Conservation (phyloP, 2,888 invertebrate genomes). For the Aproaerema taeniolella region DNA sequence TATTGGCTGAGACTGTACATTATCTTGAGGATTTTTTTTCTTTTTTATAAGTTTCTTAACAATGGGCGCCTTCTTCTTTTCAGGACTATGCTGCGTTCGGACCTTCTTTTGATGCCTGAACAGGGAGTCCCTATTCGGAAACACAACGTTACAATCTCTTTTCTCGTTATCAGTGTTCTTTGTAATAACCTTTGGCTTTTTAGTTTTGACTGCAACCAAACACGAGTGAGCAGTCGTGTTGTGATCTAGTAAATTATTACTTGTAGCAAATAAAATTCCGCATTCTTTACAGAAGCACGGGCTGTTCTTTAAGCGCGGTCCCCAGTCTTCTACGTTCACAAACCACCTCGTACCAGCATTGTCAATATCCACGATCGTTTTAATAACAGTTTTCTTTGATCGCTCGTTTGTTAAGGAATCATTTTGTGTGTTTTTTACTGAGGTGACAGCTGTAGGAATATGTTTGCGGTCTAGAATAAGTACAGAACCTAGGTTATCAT, state of each 20-base stretch:
- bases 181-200: slow-evolving; percentile 15
- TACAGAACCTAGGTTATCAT: background rate
- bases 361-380: no score
- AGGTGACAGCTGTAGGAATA: background rate
- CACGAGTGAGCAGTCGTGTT: slow-evolving; percentile 43
- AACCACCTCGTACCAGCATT: no score
- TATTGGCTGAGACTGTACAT: no score
- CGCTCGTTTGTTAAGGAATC: no score
- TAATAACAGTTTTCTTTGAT: no score
- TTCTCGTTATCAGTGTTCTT: slow-evolving; percentile 7
- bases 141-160: slow-evolving; percentile 39
- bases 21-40: no score
- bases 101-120: slow-evolving; percentile 42
- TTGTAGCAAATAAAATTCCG: slow-evolving; percentile 39
- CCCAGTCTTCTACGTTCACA: slow-evolving; percentile 39
- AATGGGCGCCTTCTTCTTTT: no score
- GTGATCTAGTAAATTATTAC: slow-evolving; percentile 40
- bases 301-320: slow-evolving; percentile 22
- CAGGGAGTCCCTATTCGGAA: slow-evolving; percentile 30
- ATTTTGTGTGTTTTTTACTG: no score
- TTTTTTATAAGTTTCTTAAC: no score
- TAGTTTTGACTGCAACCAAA: slow-evolving; percentile 28
- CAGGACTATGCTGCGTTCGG: no score
- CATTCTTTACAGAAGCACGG: slow-evolving; percentile 36
- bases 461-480: background rate